Evolutionary conservation across 35 echinoderm and acorn worm species (phyloP).

Genomic region (Apostichopus californicus): DNA sequence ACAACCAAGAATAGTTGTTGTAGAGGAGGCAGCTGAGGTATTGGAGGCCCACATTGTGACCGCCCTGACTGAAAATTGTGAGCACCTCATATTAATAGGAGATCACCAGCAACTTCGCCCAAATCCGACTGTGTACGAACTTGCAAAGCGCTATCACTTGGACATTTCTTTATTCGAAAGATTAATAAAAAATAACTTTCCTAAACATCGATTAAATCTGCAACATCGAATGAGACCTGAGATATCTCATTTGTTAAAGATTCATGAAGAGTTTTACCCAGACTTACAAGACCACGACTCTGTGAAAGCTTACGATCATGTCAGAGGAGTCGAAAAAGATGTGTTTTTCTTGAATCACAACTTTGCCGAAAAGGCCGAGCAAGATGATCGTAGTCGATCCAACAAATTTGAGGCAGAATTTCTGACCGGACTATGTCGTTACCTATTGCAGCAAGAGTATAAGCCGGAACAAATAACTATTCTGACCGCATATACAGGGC

Average conservation of each 20-base stretch:
- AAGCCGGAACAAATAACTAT: constrained; percentile 57
- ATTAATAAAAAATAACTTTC: constrained; percentile 81
- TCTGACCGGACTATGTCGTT: constrained; percentile 37
- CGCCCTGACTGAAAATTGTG: constrained; percentile 75
- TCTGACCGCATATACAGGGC: constrained; percentile 59
- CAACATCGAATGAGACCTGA: constrained; percentile 92
- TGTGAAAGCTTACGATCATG: constrained; percentile 33
- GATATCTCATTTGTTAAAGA: constrained; percentile 66
- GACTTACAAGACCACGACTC: constrained; percentile 57
- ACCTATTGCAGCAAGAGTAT: constrained; percentile 71
- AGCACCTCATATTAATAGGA: constrained; percentile 94
- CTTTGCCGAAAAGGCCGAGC: neutral
- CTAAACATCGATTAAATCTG: constrained; percentile 53
- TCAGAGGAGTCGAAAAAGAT: constrained; percentile 62
- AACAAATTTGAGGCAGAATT: constrained; percentile 76
- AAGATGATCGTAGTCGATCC: constrained; percentile 73
- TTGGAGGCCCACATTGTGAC: constrained; percentile 89
- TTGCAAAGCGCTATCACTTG: constrained; percentile 78
- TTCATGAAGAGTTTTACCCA: constrained; percentile 62
- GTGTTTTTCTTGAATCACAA: constrained; percentile 77
- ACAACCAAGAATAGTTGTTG: constrained; percentile 74
- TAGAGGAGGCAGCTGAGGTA: constrained; percentile 97
- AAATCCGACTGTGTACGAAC: constrained; percentile 87
- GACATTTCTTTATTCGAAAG: constrained; percentile 94
- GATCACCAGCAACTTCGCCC: constrained; percentile 97